Conservation (phyloP, 2,888 invertebrate genomes). For the Catonia carolina region DNA sequence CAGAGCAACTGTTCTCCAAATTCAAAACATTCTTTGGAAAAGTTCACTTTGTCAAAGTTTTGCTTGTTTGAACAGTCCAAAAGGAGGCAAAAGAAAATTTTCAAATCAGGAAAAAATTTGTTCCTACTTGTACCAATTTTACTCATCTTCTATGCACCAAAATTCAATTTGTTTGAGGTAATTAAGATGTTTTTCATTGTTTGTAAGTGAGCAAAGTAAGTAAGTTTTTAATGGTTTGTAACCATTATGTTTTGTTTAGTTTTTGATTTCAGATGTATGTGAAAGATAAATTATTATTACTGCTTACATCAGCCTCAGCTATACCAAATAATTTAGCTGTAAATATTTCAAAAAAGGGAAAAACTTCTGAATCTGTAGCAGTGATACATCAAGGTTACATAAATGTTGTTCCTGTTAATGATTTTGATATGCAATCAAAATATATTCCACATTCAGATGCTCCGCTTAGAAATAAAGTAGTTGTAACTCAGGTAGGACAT, state of each 20-base stretch:
- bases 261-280: conserved; percentile 31
- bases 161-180: no score
- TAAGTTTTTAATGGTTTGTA: no score
- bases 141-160: no score
- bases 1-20: no score
- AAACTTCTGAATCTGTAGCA: conserved; percentile 30
- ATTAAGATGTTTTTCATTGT: no score
- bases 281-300: conserved; percentile 31
- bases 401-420: conserved; percentile 33
- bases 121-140: no score
- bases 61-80: no score
- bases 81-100: no score
- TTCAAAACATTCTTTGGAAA: no score
- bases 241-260: conserved; percentile 1
- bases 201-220: no score
- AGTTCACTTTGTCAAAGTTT: no score
- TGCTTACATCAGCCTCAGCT: conserved; percentile 36
- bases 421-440: conserved; percentile 29
- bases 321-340: conserved; percentile 36
- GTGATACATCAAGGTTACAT: conserved; percentile 36
- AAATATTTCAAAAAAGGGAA: conserved; percentile 26
- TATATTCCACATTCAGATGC: conserved; percentile 33
- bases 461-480: conserved; percentile 26
- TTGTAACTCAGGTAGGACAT: conserved; percentile 30
- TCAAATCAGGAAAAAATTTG: no score